A percentile compares a stretch with the other conserved stretches of the same genome.
Conservation (phyloP, 2,888 invertebrate genomes). For the Axea sp. region DNA sequence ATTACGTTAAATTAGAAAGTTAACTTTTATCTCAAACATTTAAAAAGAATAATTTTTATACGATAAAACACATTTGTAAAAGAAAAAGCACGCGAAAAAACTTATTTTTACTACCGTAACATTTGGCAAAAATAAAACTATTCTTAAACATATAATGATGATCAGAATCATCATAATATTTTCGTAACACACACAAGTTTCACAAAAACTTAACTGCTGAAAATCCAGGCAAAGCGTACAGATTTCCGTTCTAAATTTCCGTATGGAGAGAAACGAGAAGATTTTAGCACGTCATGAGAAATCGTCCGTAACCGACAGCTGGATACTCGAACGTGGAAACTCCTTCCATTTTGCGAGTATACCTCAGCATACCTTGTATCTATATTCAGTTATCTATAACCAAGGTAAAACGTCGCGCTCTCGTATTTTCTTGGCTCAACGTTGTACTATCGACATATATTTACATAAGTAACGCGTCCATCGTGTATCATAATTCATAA, state of each 20-base stretch:
- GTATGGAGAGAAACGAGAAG: conserved; percentile 23
- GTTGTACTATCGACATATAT: conserved; percentile 12
- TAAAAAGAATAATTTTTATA: no score
- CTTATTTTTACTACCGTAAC: no score
- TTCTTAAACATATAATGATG: no score
- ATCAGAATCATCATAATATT: no score
- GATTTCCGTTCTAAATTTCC: conserved; percentile 26
- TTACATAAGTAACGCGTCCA: conserved; percentile 35
- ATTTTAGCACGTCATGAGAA: conserved; percentile 46
- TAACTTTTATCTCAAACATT: no score
- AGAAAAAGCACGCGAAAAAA: no score
- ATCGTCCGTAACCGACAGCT: conserved; percentile 52
- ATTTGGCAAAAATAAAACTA: no score
- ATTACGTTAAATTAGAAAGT: no score
- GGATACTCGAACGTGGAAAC: conserved; percentile 25
- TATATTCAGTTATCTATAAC: conserved; percentile 14
- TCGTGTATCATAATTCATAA: not conserved
- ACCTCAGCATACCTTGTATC: conserved; percentile 3
- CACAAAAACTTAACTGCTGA: no score
- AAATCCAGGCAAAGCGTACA: conserved; percentile 14
- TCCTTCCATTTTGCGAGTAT: conserved; percentile 3
- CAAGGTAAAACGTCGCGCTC: not conserved
- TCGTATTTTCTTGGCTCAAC: conserved; percentile 3
- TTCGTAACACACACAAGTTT: no score
- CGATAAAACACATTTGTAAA: no score